Evolutionary conservation across 37 sponge, comb jelly and placozoan genomes (phyloP).

Genomic region (Amphimedon queenslandica): DNA sequence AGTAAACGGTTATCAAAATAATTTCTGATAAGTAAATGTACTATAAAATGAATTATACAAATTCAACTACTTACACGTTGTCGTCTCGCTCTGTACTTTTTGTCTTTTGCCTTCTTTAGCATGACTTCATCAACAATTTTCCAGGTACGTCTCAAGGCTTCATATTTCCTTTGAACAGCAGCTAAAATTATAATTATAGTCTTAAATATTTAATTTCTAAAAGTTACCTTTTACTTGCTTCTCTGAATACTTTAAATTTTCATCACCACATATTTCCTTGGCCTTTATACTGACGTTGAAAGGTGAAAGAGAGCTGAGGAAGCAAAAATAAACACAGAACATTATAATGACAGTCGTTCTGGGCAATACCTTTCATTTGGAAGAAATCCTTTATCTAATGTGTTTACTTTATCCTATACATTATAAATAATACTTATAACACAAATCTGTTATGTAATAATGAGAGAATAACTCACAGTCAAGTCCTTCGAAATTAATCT

Average conservation of each 20-base stretch:
- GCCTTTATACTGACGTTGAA: not conserved
- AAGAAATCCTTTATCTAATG: not conserved
- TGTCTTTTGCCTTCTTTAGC: not conserved
- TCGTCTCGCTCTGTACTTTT: not conserved
- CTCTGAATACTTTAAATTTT: constrained; percentile 8
- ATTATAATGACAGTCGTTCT: too few species aligned
- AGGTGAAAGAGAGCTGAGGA: not conserved
- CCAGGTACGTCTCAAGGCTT: constrained; percentile 18
- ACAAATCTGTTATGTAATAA: too few species aligned
- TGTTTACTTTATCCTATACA: constrained; percentile 3
- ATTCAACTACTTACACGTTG: not conserved
- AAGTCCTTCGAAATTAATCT: not conserved
- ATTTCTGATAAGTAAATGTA: not conserved
- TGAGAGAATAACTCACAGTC: not conserved
- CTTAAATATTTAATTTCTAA: too few species aligned
- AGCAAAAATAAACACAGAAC: not conserved
- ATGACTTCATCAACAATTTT: not conserved
- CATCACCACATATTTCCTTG: not conserved
- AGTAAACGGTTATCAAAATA: constrained; percentile 14
- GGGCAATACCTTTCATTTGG: not conserved
- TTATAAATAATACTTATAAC: not conserved
- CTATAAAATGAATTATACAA: not conserved
- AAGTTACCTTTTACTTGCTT: constrained; percentile 10
- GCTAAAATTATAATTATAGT: not conserved
- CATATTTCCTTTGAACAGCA: constrained; percentile 26